A percentile compares a stretch with the other conserved stretches of the same genome.
Evolutionary conservation across 2,797 vertebrate species (phyloP).

Genomic region (Melanotaenia nigrans): DNA sequence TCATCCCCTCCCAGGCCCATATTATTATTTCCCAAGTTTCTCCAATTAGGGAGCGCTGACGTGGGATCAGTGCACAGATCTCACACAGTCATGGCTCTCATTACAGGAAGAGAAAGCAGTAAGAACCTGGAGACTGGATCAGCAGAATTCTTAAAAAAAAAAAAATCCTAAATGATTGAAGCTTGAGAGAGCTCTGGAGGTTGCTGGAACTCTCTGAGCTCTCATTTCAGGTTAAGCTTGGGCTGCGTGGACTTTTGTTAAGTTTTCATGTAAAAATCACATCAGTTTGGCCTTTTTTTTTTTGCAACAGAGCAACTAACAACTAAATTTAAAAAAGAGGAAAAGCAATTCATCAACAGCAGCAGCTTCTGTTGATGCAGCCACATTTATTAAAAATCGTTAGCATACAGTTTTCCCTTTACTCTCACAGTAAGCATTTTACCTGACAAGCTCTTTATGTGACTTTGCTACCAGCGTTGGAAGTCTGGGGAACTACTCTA

Average conservation of each 20-base stretch:
- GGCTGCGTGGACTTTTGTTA: conserved; percentile 23
- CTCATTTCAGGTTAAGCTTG: conserved; percentile 18
- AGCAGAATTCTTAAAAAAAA: conserved; percentile 36
- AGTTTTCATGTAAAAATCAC: conserved; percentile 16
- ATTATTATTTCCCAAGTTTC: conserved; percentile 54
- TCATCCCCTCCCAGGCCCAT: conserved; percentile 39
- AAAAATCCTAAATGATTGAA: conserved; percentile 25
- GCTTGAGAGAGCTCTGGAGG: conserved; percentile 23
- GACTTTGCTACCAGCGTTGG: background rate
- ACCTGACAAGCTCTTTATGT: background rate
- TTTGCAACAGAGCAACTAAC: conserved; percentile 31
- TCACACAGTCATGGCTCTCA: conserved; percentile 44
- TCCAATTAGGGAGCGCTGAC: conserved; percentile 55
- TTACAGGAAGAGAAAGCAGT: conserved; percentile 10
- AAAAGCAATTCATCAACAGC: conserved; percentile 14
- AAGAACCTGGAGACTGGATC: conserved; percentile 46
- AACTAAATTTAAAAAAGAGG: conserved; percentile 28
- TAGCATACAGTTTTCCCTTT: background rate
- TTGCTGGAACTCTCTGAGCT: conserved; percentile 22
- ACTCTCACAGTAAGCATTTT: background rate
- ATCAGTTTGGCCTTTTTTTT: background rate
- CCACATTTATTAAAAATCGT: conserved; percentile 1
- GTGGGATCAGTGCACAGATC: conserved; percentile 43
- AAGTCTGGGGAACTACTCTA: background rate
- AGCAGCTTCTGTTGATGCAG: conserved; percentile 9